Conservation (phyloP, 2,888 invertebrate genomes). For the Lamellibrachia satsuma region DNA sequence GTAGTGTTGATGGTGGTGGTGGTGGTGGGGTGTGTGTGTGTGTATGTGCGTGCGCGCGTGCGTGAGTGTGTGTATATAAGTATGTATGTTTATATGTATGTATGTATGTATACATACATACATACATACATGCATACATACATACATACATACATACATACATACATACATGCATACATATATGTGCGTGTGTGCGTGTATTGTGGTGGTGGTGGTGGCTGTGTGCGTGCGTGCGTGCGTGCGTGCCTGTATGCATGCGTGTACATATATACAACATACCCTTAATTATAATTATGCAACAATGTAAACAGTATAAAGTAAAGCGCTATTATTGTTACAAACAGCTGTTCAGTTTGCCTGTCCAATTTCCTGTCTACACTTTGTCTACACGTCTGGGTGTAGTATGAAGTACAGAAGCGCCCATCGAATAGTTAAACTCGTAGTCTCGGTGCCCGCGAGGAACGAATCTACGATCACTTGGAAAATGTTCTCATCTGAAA, state of each 20-base stretch:
- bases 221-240: background rate
- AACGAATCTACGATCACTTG: conserved; percentile 14
- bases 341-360: background rate
- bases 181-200: background rate
- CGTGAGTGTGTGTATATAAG: no score
- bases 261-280: background rate
- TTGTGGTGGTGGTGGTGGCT: no score
- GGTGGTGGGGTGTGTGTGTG: no score
- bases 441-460: background rate
- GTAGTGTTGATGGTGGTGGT: no score
- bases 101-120: no score
- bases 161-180: no score
- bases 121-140: no score
- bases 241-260: background rate
- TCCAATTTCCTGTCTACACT: conserved; percentile 19
- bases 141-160: no score
- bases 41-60: no score
- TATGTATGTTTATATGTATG: no score
- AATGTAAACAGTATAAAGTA: background rate
- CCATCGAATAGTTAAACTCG: conserved; percentile 10
- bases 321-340: background rate
- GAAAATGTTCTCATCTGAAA: conserved; percentile 18
- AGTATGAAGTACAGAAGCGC: background rate
- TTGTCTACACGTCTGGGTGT: conserved; percentile 8
- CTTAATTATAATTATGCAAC: no score